Base-by-base conservation (phyloP, 2,797 vertebrate genomes). In the Pampus argenteus region DNA sequence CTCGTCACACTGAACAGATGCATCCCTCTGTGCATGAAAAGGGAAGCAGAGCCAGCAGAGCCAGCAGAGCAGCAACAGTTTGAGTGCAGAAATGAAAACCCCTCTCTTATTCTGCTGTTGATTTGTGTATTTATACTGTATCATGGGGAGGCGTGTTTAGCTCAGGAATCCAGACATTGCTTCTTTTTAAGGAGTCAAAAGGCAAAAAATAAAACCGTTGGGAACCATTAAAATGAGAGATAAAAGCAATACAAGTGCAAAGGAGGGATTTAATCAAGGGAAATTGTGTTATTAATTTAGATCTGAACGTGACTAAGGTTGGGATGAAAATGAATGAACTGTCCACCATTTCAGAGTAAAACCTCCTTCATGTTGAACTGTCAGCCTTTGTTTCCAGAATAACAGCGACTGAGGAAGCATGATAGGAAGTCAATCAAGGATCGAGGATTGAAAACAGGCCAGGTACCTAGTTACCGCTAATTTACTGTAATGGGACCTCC, bases 1-100 rank as follows among this genome's bases (percentile, higher is more conserved):
- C 57, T 55, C 48, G 67, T 78, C 82, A 79, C 58, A 56, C 54
- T 51, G 60, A 78, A 77, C 76, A 77, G 68, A 82, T 76, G 67
- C 42, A 48, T 78, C 71, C 64, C 38, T 79, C 36, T 59, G 42
- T 65, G 75, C 50, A 70, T 18, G 44, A 64, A 71, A 67, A 45
- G 45, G 18, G 47, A n/a, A 71, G 40, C 22, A 47, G 31, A 51
- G 45, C 54, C 50, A 71, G 40, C 22, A 47, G 31, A 51, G 45
- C 54, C 50, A 56, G 65, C 25, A 17, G 25, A 42, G 31, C 38
- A 54, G 47, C 25, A 51, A 17, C 59, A 14, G 31, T 29, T 36
- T 45, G 26, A 71, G 18, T 10, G 18, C 56, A 66, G 11, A 66
- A 34, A 23, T 26, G n/a, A 36, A 47, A 11, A 17, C 36, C 13